Conservation (phyloP, 2,888 invertebrate species). For the Drosophila subsilvestris region DNA sequence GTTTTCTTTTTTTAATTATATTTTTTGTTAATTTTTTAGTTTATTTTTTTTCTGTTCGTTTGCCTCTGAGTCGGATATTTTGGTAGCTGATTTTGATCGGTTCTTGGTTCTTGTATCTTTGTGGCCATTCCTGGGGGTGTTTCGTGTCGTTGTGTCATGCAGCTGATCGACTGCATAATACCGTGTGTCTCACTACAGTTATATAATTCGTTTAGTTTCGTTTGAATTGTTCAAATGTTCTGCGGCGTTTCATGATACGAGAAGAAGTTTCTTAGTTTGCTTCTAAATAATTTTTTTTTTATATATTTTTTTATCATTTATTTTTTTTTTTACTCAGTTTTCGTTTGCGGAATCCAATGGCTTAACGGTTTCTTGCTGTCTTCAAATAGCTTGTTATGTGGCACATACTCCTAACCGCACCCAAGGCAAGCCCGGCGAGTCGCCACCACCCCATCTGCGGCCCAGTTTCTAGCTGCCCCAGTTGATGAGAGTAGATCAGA, state of each 20-base stretch:
- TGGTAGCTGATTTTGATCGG: conserved; percentile 3
- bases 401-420: conserved; percentile 57
- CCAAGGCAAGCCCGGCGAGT: conserved; percentile 4
- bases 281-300: conserved; percentile 23
- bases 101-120: conserved; percentile 68
- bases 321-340: conserved; percentile 18
- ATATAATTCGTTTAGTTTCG: conserved; percentile 33
- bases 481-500: conserved; percentile 20
- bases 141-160: conserved; percentile 62
- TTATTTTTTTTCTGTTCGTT: conserved; percentile 30
- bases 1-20: conserved; percentile 2
- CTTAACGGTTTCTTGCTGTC: conserved; percentile 12
- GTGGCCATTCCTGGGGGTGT: conserved; percentile 59
- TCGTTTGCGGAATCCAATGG: not conserved
- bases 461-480: conserved; percentile 60
- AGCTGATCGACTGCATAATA: conserved; percentile 28
- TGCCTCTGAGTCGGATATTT: conserved; percentile 16
- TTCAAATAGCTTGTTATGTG: conserved; percentile 54
- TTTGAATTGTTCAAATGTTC: conserved; percentile 67
- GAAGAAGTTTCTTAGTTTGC: conserved; percentile 15
- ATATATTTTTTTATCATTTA: conserved; percentile 20
- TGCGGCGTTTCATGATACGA: conserved; percentile 47
- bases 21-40: conserved; percentile 16
- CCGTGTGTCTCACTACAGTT: conserved; percentile 41
- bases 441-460: conserved; percentile 28